phyloP scores from a whole-genome alignment of 2,888 invertebrate species.

The Leucozona laternaria region DNA sequence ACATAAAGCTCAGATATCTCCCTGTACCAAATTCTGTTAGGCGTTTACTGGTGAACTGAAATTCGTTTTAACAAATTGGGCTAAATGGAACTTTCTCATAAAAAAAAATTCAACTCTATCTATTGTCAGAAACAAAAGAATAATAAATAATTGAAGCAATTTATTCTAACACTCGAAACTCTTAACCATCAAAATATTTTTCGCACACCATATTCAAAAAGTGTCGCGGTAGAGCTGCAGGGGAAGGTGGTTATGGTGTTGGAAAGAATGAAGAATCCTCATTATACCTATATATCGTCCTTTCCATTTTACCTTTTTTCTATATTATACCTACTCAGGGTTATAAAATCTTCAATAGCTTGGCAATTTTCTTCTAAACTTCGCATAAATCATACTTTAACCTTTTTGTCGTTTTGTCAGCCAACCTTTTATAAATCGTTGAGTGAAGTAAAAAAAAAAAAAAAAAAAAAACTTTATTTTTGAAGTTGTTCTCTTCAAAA shows the following conservation, averaged over 20 bases:
- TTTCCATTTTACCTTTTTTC: neutral
- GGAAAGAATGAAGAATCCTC: neutral
- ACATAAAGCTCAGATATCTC: no score
- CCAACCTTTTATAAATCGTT: conserved; percentile 42
- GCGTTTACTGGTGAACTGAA: no score
- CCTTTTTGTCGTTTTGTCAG: conserved; percentile 29
- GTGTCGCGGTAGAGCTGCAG: neutral
- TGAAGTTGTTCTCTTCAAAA: conserved; percentile 7
- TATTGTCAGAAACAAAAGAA: conserved; percentile 2
- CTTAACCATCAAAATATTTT: conserved; percentile 15
- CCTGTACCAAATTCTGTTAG: no score
- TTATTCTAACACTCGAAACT: neutral
- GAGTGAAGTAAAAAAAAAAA: conserved; percentile 19
- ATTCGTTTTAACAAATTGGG: no score
- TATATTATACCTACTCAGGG: neutral
- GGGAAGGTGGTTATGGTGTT: neutral
- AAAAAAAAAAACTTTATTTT: conserved; percentile 39
- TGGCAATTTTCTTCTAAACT: conserved; percentile 37
- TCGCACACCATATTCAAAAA: neutral
- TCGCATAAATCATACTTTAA: conserved; percentile 41
- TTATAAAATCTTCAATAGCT: conserved; percentile 26
- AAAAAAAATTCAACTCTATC: neutral
- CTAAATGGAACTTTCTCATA: no score
- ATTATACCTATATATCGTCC: neutral
- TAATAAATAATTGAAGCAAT: conserved; percentile 10